Base-by-base conservation (phyloP, 2,888 invertebrate species). In the Frankliniella fusca region DNA sequence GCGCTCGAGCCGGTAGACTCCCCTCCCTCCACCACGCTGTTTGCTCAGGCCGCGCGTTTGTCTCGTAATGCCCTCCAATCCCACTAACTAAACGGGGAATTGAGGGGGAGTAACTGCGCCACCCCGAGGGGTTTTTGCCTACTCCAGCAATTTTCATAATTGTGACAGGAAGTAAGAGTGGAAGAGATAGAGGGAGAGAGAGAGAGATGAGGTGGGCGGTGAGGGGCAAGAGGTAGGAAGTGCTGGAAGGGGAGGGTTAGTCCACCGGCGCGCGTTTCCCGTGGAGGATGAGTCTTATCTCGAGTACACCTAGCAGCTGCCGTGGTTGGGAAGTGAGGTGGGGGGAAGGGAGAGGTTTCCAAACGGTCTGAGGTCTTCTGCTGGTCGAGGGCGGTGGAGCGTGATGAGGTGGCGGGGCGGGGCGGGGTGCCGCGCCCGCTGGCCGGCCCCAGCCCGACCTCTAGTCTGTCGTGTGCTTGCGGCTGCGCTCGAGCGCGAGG, bases 111-210 rank as follows among this genome's bases (percentile, higher is more conserved):
- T 5, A 3, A 3, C 20, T 20, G 38, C 38, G 38, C 38, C 38
- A 38, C 38, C 38, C 38, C 38, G n/a, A 61, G 61, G 61, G 61
- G 61, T 76, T 27, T 76, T 76, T 76, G 23, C 27, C 70, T 23
- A 76, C 70, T 76, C 70, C 27, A 76, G 70, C 70, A 76, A 76
- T 76, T 76, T 76, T 76, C 70, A 76, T 76, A 76, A 76, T 76
- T 76, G 70, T 76, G 70, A 76, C 70, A 76, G 70, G 70, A 76
- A 76, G 70, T 76, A 20, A 54, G 54, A 54, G 54, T 54, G 15
- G 54, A 20, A 20, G 20, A 20, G 15, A 20, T 23, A 23, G 70
- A 27, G 70, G 70, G 70, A 76, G 70, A 10, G 70, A 10, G 12
- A 27, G 70, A 12, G 54, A 7, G 18, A 54, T 3, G 38, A 38